Conservation (phyloP, 2,888 invertebrate genomes). For the Eilema caniola region DNA sequence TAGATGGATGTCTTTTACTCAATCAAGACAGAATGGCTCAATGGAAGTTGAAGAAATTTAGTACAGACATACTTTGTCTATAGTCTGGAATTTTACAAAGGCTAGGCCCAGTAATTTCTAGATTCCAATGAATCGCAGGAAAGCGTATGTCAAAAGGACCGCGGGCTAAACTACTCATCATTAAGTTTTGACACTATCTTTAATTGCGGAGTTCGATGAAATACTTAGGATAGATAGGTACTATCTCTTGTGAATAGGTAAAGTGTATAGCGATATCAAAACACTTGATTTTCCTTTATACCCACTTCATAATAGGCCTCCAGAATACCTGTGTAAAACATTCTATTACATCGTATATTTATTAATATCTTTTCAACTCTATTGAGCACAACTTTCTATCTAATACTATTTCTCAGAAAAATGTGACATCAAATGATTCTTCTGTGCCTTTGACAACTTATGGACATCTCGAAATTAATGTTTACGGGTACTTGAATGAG, state of each 20-base stretch:
- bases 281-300: not conserved
- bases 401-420: conserved; percentile 10
- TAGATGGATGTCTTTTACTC: no score
- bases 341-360: not conserved
- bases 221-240: not conserved
- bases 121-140: not conserved
- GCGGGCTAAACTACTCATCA: not conserved
- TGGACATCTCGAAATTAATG: conserved; percentile 12
- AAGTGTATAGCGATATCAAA: not conserved
- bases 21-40: no score
- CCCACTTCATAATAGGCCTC: not conserved
- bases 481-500: conserved; percentile 11
- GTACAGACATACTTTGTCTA: not conserved
- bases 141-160: not conserved
- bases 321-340: not conserved
- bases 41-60: no score
- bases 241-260: not conserved
- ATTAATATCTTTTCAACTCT: not conserved
- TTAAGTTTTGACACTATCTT: not conserved
- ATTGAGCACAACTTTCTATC: not conserved
- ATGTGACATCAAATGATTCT: conserved; percentile 10
- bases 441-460: not conserved
- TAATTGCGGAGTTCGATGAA: not conserved
- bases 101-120: not conserved
- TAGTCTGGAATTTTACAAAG: not conserved